Base-by-base conservation (phyloP, 1,140 invertebrate species). In the Parapsyche elsis region DNA sequence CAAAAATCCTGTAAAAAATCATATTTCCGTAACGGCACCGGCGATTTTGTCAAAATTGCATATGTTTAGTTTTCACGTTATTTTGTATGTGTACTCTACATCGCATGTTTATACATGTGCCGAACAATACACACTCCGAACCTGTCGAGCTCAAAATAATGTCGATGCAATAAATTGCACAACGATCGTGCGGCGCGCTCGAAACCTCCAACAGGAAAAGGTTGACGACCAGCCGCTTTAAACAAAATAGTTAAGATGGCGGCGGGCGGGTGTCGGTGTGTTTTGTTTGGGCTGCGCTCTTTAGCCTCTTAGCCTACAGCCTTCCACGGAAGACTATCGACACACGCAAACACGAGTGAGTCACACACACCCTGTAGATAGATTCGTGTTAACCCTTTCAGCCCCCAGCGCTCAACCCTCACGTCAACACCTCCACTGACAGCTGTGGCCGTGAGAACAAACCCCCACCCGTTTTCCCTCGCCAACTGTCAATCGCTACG, bases 201-300 rank as follows among this genome's bases (percentile, higher is more conserved):
- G 49, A 46, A 10, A n/a, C 73, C 5, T 19, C 21, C 21, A 24
- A 59, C 9, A 16, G 2, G 23, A 71, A 73, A 73, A 73, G 75
- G 75, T 76, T 77, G 75, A n/a, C 75, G 75, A 59, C 14, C 7
- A n/a, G 26, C 30, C 30, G 75, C 53, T 30, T 64, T 77, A 77
- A 77, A 77, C 75, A 77, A 77, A 77, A 77, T 77, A 77, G 75
- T 64, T 24, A 64, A 77, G 57, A 77, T 77, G 75, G 75, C 75
- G 57, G 57, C 75, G 73, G 46, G 46, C 46, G 46, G 21, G 14
- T 73, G 71, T 73, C 71, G 71, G 71, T 45, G 71, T 73, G 71
- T 73, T 73, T 73, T 73, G 71, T 73, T 49, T 45, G 71, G 38
- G 14, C 30, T 4, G 30, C 38, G 64, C 23, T 12, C 23, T 9